Conservation (phyloP, 2,113 vertebrate genomes). For the Scatophagus argus region DNA sequence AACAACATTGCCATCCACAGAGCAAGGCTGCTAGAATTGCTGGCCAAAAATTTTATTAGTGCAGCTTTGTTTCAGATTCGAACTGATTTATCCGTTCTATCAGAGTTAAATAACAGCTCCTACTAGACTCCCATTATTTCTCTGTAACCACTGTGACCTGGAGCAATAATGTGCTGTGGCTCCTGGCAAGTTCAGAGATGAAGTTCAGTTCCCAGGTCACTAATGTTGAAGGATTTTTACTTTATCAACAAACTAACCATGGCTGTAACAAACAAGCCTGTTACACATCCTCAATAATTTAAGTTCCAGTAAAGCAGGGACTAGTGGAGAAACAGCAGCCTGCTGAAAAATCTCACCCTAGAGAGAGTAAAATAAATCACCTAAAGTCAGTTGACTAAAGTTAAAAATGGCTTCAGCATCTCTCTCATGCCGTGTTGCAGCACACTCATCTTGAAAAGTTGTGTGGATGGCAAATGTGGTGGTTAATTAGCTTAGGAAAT, state of each 20-base stretch:
- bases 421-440: conserved; percentile 32
- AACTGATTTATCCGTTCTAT: background rate
- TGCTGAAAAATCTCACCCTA: background rate
- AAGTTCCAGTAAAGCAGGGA: conserved; percentile 17
- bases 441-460: conserved; percentile 53
- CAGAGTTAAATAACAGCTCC: background rate
- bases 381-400: conserved; percentile 37
- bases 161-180: background rate
- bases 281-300: conserved; percentile 35
- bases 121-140: conserved; percentile 1
- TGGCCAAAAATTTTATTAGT: background rate
- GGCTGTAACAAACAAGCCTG: conserved; percentile 27
- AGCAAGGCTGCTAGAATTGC: background rate
- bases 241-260: conserved; percentile 8
- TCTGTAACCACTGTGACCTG: conserved; percentile 24
- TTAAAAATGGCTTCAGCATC: conserved; percentile 29
- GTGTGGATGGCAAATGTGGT: conserved; percentile 62
- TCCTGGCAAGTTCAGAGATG: conserved; percentile 22
- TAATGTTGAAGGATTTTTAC: conserved; percentile 6
- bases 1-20: background rate
- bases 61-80: background rate
- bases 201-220: conserved; percentile 22
- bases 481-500: conserved; percentile 68
- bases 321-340: conserved; percentile 8
- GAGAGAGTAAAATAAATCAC: conserved; percentile 47